Conservation (phyloP, 2,888 invertebrate genomes). For the Meteorus colon region DNA sequence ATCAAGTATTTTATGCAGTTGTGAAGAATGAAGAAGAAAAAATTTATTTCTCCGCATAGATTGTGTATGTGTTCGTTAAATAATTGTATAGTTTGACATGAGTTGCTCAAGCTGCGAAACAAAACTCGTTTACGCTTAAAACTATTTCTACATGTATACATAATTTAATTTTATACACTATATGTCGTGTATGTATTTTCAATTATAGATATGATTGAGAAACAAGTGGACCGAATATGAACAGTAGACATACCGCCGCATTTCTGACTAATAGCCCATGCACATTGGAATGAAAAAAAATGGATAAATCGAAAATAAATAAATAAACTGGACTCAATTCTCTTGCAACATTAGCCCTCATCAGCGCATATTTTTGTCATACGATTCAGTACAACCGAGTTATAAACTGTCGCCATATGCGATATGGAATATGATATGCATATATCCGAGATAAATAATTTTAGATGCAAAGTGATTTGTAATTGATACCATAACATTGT, state of each 20-base stretch:
- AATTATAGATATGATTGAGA: background rate
- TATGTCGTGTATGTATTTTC: background rate
- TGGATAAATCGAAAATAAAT: background rate
- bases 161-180: background rate
- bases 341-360: background rate
- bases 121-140: background rate
- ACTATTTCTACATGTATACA: background rate
- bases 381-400: too few species aligned
- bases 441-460: too few species aligned
- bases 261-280: background rate
- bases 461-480: too few species aligned
- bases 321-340: background rate
- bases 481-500: too few species aligned
- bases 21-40: background rate
- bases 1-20: background rate
- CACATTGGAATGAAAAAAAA: background rate
- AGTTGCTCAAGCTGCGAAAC: conserved; percentile 2
- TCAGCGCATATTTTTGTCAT: too few species aligned
- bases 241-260: background rate
- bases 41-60: background rate
- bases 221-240: background rate
- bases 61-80: background rate
- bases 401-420: too few species aligned
- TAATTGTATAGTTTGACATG: background rate
- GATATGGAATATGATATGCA: too few species aligned